Evolutionary conservation across 2,113 vertebrate species (phyloP), one percentile per base, ranked within the genome.

Genomic region (Siphamia tubifer): DNA sequence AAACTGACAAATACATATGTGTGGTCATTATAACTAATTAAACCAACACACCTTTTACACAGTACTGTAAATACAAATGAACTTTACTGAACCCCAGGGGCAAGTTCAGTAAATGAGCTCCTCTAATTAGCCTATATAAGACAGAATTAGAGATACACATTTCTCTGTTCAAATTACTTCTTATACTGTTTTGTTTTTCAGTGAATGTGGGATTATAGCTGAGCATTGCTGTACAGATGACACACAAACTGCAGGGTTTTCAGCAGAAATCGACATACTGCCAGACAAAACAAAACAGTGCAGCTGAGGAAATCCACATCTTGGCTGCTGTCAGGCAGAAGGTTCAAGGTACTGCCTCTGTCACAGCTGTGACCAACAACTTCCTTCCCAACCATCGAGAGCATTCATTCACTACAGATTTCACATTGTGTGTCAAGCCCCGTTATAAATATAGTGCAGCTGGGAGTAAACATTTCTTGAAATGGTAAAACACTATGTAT

Each of bases 261-360:
- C 42, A 66, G 38, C 27, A 51, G 17, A 15, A 13, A 34, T 49
- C 23, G 7, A 6, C 35, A 68, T 42, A 27, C 12, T 12, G 19
- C 43, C 4, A 27, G 11, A 68, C 75, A 58, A 84, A 80, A 68
- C 52, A 68, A 68, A 86, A 68, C 57, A 74, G 44, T 7, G 10
- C 1, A 48, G 17, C 31, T 27, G 56, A 74, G 55, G 58, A 76
- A 74, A 78, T 25, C 39, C 25, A 71, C 30, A 45, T 66, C 23
- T 38, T 8, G 9, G 25, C 6, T 39, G 32, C 30, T 75, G 21
- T 42, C 15, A 11, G 1, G 42, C 17, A 48, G 44, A 47, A 10
- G 39, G 15, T 27, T 45, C 32, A 5, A 3, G 49, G 9, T 19
- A 19, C 21, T 8, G 20, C 53, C 34, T 68, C 52, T 57, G 58